Evolutionary conservation across 1,140 invertebrate species (phyloP).

Genomic region (Trichonephila clavipes): DNA sequence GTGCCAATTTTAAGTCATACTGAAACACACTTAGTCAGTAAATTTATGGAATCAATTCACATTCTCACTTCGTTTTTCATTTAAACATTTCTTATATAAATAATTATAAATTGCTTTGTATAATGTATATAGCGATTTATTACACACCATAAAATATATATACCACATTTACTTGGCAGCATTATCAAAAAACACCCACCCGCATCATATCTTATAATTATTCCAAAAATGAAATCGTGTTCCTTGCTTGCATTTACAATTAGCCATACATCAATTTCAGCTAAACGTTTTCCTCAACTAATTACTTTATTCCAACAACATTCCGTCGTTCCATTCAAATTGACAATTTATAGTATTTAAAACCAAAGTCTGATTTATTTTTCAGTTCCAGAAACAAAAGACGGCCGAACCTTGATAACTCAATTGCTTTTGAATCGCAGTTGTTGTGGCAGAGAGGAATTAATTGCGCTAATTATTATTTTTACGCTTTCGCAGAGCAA

Average conservation of each 20-base stretch:
- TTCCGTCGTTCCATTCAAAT: neutral
- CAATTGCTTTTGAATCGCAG: conserved; percentile 27
- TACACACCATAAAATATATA: too few relatives aligned
- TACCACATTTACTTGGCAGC: too few relatives aligned
- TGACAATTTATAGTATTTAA: neutral
- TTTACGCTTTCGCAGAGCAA: neutral
- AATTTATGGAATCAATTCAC: too few relatives aligned
- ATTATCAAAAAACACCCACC: too few relatives aligned
- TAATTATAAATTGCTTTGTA: too few relatives aligned
- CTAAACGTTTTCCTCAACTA: neutral
- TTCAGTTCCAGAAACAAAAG: neutral
- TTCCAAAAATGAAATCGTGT: too few relatives aligned
- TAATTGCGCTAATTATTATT: conserved; percentile 41
- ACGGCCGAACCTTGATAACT: conserved; percentile 3
- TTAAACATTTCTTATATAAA: too few relatives aligned
- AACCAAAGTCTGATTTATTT: neutral
- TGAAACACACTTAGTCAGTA: too few relatives aligned
- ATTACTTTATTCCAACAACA: neutral
- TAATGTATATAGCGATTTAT: too few relatives aligned
- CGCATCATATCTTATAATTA: too few relatives aligned
- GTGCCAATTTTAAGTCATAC: too few relatives aligned
- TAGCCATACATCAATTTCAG: neutral
- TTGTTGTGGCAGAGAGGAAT: conserved; percentile 1
- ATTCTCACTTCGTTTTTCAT: too few relatives aligned
- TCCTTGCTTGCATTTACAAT: neutral